Evolutionary conservation across 2,113 vertebrate species (phyloP), one percentile per base, ranked within the genome.

Genomic region (Apteryx owenii): DNA sequence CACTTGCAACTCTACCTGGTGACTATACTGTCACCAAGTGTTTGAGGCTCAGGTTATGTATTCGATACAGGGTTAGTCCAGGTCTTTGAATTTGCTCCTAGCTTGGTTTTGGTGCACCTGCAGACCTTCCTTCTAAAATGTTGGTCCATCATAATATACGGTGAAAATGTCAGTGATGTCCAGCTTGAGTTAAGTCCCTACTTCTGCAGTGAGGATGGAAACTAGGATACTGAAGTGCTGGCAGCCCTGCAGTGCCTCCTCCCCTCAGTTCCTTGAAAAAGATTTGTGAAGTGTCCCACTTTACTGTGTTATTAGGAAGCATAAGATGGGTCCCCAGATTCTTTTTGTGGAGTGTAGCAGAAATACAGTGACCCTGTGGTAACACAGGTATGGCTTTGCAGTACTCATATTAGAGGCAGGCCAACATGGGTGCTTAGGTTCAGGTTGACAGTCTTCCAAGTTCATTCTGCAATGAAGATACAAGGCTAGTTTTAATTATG

Each of bases 11-110:
- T 91, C 65, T 91, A 62, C 65, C 71, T 33, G 53, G 89, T 81
- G 17, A 28, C n/a, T 33, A 42, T 51, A n/a, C 36, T 66, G 42
- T 36, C 65, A 71, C 88, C 31, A 53, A 64, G 77, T 64, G 36
- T 78, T 94, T 73, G 46, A 88, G 44, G 69, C 61, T 89, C 56
- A 65, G 73, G 81, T 56, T 90, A 77, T 86, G 54, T 85, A 88
- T 70, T 73, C 73, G 33, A 0, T 29, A 5, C 72, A 76, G 46
- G 56, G 31, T 42, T 90, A 26, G 25, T 78, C 29, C 33, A 81
- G 81, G 69, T 87, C 50, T 62, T 72, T 90, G 65, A n/a, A 8
- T 72, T 89, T 89, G 65, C 36, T 88, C 79, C 48, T 94, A 82
- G 44, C 26, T 42, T 11, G 2, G 16, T 46, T 70, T 81, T 53